Evolutionary conservation across 2,888 invertebrate species (phyloP).

Genomic region (Tryphoninae sp.): DNA sequence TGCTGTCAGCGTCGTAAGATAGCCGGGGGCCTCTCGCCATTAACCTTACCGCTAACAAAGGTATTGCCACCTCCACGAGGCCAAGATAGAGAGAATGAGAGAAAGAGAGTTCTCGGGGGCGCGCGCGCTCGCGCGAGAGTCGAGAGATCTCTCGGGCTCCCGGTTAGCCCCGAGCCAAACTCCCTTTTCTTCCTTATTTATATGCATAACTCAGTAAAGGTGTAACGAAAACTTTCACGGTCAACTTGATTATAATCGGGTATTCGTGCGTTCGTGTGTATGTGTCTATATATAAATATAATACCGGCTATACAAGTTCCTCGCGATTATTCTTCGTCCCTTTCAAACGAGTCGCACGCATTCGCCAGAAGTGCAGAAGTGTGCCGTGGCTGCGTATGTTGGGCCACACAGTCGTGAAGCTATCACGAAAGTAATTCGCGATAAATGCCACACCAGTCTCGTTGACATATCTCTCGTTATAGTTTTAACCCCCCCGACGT

Average conservation of each 20-base stretch:
- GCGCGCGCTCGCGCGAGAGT: conserved; percentile 61
- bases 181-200: conserved; percentile 76
- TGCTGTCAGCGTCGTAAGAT: conserved; percentile 77
- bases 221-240: conserved; percentile 79
- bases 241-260: conserved; percentile 69
- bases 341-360: conserved; percentile 33
- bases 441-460: conserved; percentile 24
- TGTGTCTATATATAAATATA: conserved; percentile 16
- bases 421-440: conserved; percentile 12
- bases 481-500: background rate
- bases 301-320: conserved; percentile 31
- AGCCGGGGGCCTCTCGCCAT: conserved; percentile 76
- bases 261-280: conserved; percentile 20
- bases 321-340: conserved; percentile 15
- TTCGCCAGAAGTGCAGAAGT: conserved; percentile 12
- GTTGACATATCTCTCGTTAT: conserved; percentile 38
- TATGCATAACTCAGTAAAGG: conserved; percentile 79
- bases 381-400: conserved; percentile 8
- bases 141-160: conserved; percentile 61
- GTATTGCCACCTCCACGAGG: conserved; percentile 75
- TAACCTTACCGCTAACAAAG: conserved; percentile 78
- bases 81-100: conserved; percentile 40
- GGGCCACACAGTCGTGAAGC: conserved; percentile 21
- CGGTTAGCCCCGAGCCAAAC: conserved; percentile 67
- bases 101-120: conserved; percentile 28